Evolutionary conservation across 2,888 invertebrate genomes (phyloP).

Genomic region (Lasioglossum zephyrum): DNA sequence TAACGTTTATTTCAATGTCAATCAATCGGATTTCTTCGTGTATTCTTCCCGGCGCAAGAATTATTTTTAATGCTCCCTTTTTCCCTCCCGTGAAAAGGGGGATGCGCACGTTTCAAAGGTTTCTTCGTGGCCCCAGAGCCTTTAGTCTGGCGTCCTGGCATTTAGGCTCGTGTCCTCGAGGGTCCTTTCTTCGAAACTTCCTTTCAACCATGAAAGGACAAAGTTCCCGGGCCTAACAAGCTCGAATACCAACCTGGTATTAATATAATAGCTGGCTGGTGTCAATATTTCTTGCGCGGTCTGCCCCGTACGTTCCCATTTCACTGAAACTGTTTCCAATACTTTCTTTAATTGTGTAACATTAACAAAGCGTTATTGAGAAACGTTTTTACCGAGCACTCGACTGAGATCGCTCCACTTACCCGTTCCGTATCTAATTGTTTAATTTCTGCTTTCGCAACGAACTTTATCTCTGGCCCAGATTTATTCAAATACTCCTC

Average conservation of each 20-base stretch:
- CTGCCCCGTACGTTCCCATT: neutral
- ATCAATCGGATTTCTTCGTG: neutral
- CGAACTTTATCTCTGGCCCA: neutral
- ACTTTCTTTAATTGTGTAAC: neutral
- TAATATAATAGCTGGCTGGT: constrained; percentile 7
- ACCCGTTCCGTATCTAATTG: neutral
- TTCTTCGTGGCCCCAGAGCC: constrained; percentile 22
- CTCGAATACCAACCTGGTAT: constrained; percentile 31
- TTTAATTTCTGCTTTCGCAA: neutral
- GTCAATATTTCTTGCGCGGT: neutral
- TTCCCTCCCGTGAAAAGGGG: neutral
- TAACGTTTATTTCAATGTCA: no score
- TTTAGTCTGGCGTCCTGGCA: constrained; percentile 36
- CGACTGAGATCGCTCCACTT: neutral
- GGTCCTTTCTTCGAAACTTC: constrained; percentile 45
- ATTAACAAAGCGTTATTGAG: neutral
- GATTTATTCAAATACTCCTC: neutral
- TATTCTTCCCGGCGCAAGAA: neutral
- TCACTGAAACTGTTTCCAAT: constrained; percentile 15
- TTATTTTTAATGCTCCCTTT: neutral
- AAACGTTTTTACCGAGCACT: neutral
- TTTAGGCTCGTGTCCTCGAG: constrained; percentile 44
- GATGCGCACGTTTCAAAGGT: constrained; percentile 40
- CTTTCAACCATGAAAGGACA: constrained; percentile 55
- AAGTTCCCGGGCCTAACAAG: constrained; percentile 44